phyloP scores from a whole-genome alignment of 92 coral and sea anemone species.

The Porites evermanni region DNA sequence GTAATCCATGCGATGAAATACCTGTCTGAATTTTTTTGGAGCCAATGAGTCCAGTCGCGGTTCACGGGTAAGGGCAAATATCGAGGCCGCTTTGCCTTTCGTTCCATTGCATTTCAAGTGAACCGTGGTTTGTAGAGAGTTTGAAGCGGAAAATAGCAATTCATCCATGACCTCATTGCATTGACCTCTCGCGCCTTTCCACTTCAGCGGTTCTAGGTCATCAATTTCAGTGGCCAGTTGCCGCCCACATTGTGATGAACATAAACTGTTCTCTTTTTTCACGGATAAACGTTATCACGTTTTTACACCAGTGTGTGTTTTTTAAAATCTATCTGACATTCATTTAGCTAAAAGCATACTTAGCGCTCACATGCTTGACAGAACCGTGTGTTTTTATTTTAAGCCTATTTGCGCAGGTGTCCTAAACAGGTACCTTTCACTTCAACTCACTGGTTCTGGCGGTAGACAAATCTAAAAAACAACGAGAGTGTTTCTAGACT shows the following conservation, averaged over 20 bases:
- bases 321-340: no score
- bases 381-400: neutral
- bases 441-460: neutral
- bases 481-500: no score
- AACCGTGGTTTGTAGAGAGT: neutral
- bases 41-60: conserved; percentile 15
- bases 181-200: neutral
- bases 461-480: no score
- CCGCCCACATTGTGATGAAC: neutral
- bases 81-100: conserved; percentile 5
- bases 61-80: conserved; percentile 20
- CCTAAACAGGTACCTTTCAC: neutral
- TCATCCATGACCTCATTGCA: conserved; percentile 12
- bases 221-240: neutral
- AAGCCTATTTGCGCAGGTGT: neutral
- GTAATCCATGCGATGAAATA: conserved; percentile 33
- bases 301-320: neutral
- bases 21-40: conserved; percentile 17
- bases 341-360: no score
- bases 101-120: conserved; percentile 12
- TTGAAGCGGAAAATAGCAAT: neutral
- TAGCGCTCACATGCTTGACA: neutral
- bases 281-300: neutral
- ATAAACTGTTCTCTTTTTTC: neutral
- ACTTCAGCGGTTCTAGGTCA: neutral